Conservation (phyloP, 2,113 vertebrate genomes). For the Amblyornis subalaris region DNA sequence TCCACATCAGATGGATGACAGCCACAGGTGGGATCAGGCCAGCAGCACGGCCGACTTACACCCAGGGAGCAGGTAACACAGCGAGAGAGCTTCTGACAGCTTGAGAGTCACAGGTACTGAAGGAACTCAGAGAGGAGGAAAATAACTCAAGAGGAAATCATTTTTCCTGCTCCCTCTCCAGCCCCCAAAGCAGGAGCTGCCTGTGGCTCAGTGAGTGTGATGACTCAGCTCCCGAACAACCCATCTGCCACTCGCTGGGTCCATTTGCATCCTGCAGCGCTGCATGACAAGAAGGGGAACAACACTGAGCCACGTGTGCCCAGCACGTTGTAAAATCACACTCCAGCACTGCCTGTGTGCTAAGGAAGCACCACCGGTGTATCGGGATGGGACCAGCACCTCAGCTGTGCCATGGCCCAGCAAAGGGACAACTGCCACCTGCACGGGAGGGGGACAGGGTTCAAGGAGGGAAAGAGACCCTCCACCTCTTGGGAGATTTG, state of each 20-base stretch:
- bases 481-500: neutral
- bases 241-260: conserved; percentile 28
- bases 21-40: neutral
- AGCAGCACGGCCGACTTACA: neutral
- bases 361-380: fast-evolving
- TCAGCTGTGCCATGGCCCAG: fast-evolving
- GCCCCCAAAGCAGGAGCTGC: conserved; percentile 20
- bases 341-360: neutral
- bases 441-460: fast-evolving
- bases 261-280: neutral
- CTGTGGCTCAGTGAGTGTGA: neutral
- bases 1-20: neutral
- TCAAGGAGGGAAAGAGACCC: neutral
- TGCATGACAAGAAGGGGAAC: conserved; percentile 9
- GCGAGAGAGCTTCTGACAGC: neutral
- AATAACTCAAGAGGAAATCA: conserved; percentile 1
- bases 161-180: conserved; percentile 42
- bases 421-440: neutral
- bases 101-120: neutral
- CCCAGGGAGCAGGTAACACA: neutral
- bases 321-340: neutral
- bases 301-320: neutral
- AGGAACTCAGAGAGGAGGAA: neutral
- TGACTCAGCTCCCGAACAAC: conserved; percentile 12
- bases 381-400: neutral